Evolutionary conservation across 1,140 invertebrate species (phyloP).

Genomic region (Anagrus nilaparvatae): DNA sequence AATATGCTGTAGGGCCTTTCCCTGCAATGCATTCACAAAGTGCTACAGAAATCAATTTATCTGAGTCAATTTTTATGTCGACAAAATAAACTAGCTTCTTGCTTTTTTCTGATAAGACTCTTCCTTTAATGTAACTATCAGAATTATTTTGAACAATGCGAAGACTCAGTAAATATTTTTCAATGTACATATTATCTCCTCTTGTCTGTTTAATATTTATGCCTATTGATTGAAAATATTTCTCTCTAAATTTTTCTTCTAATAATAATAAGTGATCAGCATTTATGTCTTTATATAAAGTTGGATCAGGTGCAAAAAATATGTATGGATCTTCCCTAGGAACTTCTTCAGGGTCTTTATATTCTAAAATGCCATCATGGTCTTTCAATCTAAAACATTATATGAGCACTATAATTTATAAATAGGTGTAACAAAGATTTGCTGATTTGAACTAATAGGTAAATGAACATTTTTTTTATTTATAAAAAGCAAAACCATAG

Average conservation of each 20-base stretch:
- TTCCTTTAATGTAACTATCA: background rate
- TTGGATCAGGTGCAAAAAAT: background rate
- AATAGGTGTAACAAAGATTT: background rate
- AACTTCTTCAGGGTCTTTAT: background rate
- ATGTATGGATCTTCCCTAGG: background rate
- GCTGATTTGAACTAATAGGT: no score
- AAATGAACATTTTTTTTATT: no score
- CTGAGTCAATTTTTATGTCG: constrained; percentile 5
- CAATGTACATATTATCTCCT: constrained; percentile 8
- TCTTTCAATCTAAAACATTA: background rate
- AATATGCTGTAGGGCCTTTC: constrained; percentile 8
- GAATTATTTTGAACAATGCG: background rate
- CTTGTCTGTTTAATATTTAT: background rate
- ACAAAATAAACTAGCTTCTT: constrained; percentile 11
- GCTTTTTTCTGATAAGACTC: constrained; percentile 10
- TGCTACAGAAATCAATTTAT: constrained; percentile 6
- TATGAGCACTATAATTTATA: background rate
- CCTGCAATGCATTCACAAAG: constrained; percentile 11
- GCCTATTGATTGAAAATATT: background rate
- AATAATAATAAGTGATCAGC: background rate
- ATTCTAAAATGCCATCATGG: background rate
- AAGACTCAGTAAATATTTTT: constrained; percentile 6
- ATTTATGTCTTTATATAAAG: background rate
- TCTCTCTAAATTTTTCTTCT: background rate
- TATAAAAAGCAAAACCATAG: no score